These are phyloP conservation scores for Cantharis nigra DNA, from an alignment of 2,888 invertebrate species.

Conservation along the genomic window DNA sequence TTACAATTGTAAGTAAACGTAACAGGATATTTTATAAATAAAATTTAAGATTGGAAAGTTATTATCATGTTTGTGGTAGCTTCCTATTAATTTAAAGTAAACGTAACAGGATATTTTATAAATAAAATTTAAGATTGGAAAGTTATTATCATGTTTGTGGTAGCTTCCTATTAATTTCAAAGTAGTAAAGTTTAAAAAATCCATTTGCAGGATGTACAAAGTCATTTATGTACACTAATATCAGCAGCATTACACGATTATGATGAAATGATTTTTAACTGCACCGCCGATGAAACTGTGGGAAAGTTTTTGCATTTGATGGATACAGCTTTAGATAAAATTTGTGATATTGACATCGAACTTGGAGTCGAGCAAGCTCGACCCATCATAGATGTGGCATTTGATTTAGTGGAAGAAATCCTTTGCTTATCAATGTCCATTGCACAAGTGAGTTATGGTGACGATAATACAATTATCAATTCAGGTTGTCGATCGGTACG, in stretches of 20 bases:
- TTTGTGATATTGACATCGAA: conserved; percentile 42
- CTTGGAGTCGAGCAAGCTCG: conserved; percentile 18
- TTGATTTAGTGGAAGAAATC: conserved; percentile 47
- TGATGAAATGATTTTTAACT: conserved; percentile 28
- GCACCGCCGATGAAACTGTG: conserved; percentile 23
- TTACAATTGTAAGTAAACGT: background rate
- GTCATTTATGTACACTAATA: conserved; percentile 40
- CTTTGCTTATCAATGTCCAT: conserved; percentile 54
- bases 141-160: background rate
- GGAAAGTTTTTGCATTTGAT: conserved; percentile 49
- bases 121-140: background rate
- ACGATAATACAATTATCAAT: conserved; percentile 55
- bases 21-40: background rate
- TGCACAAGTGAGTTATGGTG: conserved; percentile 47
- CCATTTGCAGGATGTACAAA: conserved; percentile 40
- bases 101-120: background rate
- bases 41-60: background rate
- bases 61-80: background rate
- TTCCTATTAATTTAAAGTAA: background rate
- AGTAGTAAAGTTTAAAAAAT: background rate
- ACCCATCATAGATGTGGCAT: conserved; percentile 34
- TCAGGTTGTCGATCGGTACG: conserved; percentile 62
- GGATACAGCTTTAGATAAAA: conserved; percentile 47
- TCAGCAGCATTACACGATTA: conserved; percentile 39
- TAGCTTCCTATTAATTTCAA: background rate